Conservation (phyloP, 2,888 invertebrate species). For the Ormyrus thymus region DNA sequence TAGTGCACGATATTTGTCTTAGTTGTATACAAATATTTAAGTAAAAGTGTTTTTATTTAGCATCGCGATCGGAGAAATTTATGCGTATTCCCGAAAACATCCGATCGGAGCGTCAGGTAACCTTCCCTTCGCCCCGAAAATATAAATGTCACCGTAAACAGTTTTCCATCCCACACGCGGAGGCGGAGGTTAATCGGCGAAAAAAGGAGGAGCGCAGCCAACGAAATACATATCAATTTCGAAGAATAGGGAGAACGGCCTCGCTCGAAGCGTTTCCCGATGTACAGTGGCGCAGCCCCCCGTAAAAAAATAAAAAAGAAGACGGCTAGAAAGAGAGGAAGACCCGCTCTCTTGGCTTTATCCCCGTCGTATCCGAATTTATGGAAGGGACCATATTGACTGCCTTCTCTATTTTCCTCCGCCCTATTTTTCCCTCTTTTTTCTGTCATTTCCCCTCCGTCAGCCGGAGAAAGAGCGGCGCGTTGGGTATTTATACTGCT, state of each 20-base stretch:
- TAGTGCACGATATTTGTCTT: too few relatives aligned
- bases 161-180: neutral
- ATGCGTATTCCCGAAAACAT: too few relatives aligned
- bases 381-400: conserved; percentile 53
- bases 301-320: conserved; percentile 23
- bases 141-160: conserved; percentile 14
- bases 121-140: neutral
- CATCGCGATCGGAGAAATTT: too few relatives aligned
- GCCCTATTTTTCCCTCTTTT: conserved; percentile 9
- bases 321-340: neutral
- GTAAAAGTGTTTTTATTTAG: too few relatives aligned
- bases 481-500: conserved; percentile 3
- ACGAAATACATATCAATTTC: conserved; percentile 33
- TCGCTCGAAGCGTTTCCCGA: conserved; percentile 21
- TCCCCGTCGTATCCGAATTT: conserved; percentile 46
- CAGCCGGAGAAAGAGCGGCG: neutral
- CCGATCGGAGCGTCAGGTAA: too few relatives aligned
- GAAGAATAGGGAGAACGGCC: neutral
- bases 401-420: conserved; percentile 19
- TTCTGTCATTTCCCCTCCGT: neutral
- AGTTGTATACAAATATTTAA: too few relatives aligned
- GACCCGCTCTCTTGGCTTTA: conserved; percentile 39
- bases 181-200: conserved; percentile 18
- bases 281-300: neutral
- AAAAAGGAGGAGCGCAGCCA: neutral